Percentiles rank a stretch among this genome's conserved stretches.
These are phyloP conservation scores for Shinisaurus crocodilurus DNA, from an alignment of 2,113 vertebrate genomes.

Conservation along the genomic window DNA sequence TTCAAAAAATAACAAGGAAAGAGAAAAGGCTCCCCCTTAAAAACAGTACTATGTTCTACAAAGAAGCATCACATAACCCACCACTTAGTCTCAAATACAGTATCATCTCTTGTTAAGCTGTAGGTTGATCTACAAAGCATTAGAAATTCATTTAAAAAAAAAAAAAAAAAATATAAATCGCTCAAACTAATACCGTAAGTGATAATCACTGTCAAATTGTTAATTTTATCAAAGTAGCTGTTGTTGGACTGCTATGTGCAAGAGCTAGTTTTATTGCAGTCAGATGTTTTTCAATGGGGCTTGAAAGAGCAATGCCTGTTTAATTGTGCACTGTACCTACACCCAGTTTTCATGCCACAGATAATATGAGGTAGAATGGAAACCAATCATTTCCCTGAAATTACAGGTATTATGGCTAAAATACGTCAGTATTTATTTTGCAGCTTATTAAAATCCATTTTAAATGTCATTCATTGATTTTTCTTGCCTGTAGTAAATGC, in stretches of 20 bases:
- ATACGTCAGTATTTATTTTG: accelerated
- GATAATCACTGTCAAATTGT: not conserved
- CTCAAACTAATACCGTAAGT: not conserved
- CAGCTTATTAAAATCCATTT: not conserved
- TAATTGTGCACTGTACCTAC: not conserved
- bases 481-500: not conserved
- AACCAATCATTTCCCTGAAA: not conserved
- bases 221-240: not conserved
- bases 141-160: not conserved
- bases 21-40: not conserved
- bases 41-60: not conserved
- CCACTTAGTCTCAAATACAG: not conserved
- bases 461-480: accelerated
- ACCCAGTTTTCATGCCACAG: not conserved
- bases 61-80: not conserved
- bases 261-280: not conserved
- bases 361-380: not conserved
- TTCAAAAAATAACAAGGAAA: not conserved
- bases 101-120: not conserved
- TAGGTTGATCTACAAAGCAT: not conserved
- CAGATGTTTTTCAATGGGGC: not conserved
- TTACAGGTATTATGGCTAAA: not conserved
- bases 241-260: not conserved
- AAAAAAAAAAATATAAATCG: not conserved
- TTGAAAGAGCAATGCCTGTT: not conserved